These are phyloP conservation scores for Apogon talboti DNA, from an alignment of 2,797 vertebrate species.

Conservation along the genomic window DNA sequence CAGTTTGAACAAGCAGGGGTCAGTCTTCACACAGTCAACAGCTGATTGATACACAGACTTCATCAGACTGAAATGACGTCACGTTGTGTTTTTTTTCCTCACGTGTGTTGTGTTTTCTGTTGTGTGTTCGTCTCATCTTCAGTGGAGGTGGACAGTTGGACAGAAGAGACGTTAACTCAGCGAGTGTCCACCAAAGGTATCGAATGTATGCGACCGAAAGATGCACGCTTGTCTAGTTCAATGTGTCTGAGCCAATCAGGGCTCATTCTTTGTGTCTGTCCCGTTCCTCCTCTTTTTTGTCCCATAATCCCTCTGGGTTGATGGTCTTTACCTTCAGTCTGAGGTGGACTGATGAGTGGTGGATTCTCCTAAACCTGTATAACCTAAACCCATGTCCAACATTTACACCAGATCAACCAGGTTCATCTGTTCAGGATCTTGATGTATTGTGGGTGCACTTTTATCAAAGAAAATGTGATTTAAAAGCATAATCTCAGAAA, in stretches of 20 bases:
- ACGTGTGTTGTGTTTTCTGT: constrained; percentile 49
- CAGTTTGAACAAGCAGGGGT: background rate
- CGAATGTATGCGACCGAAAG: background rate
- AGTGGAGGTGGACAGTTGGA: constrained; percentile 79
- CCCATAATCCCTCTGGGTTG: constrained; percentile 15
- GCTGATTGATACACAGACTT: constrained; percentile 13
- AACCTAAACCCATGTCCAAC: background rate
- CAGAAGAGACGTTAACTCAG: constrained; percentile 74
- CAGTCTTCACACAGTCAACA: background rate
- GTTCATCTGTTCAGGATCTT: too few species aligned
- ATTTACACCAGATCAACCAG: too few species aligned
- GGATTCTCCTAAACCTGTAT: background rate
- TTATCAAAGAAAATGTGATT: too few species aligned
- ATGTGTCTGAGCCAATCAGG: constrained; percentile 29
- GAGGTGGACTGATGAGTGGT: background rate
- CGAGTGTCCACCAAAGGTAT: constrained; percentile 78
- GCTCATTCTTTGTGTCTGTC: constrained; percentile 27
- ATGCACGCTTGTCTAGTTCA: constrained; percentile 2
- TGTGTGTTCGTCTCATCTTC: constrained; percentile 59
- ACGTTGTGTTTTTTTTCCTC: constrained; percentile 9
- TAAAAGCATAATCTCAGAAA: too few species aligned
- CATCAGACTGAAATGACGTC: constrained; percentile 12
- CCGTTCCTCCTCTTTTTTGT: background rate
- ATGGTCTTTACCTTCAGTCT: background rate
- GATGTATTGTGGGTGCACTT: too few species aligned